A percentile compares a stretch with the other conserved stretches of the same genome.
Evolutionary conservation across 2,797 vertebrate species (phyloP).

Genomic region (Crenichthys baileyi): DNA sequence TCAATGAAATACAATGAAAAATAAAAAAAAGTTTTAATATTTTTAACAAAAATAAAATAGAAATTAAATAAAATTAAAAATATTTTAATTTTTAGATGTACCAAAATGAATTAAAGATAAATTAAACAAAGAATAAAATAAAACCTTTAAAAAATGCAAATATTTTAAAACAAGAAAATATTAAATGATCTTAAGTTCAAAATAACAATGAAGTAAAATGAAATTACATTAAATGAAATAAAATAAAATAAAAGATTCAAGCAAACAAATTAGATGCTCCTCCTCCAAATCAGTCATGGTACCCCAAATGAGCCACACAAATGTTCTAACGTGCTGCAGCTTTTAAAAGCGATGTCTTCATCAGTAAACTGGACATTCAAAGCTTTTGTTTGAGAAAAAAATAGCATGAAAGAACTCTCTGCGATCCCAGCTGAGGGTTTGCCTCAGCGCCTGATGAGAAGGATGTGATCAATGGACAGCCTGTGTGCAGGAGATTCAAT

Average conservation of each 20-base stretch:
- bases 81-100: too few relatives aligned
- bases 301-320: background rate
- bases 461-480: constrained; percentile 51
- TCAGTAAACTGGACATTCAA: constrained; percentile 20
- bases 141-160: too few relatives aligned
- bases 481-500: constrained; percentile 46
- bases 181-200: background rate
- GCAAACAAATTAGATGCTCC: background rate
- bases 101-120: too few relatives aligned
- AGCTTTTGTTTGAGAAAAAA: constrained; percentile 10
- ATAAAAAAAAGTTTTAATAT: too few relatives aligned
- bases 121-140: too few relatives aligned
- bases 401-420: constrained; percentile 39
- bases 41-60: too few relatives aligned
- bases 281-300: background rate
- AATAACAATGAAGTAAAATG: background rate
- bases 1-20: too few relatives aligned
- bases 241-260: background rate
- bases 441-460: constrained; percentile 46
- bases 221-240: background rate
- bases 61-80: too few relatives aligned
- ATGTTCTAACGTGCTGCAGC: background rate
- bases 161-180: too few relatives aligned
- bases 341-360: background rate
- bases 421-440: constrained; percentile 59